These are phyloP conservation scores for Sapayoa aenigma DNA, from an alignment of 2,113 vertebrate species.

Conservation along the genomic window DNA sequence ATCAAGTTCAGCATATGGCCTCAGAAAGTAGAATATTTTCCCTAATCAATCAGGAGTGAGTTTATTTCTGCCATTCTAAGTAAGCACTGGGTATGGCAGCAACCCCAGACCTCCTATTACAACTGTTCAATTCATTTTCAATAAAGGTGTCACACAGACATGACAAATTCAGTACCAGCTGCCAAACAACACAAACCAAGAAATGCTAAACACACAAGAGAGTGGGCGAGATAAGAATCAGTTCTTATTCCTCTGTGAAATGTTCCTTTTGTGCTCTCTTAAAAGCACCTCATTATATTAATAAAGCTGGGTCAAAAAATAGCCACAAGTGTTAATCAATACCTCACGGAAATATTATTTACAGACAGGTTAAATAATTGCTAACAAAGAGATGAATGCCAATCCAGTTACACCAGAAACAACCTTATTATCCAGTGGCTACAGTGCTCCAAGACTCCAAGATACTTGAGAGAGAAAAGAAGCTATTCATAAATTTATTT, in stretches of 20 bases:
- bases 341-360: not conserved
- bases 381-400: not conserved
- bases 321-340: not conserved
- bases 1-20: not conserved
- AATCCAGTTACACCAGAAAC: not conserved
- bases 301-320: not conserved
- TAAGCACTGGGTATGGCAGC: not conserved
- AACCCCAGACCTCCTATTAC: not conserved
- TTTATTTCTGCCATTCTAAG: not conserved
- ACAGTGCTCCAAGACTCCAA: not conserved
- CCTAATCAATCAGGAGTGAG: not conserved
- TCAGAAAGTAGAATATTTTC: not conserved
- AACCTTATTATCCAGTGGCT: not conserved
- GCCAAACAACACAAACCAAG: not conserved
- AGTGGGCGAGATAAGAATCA: not conserved
- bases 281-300: not conserved
- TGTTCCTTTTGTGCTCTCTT: not conserved
- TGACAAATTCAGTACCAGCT: not conserved
- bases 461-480: not conserved
- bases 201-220: not conserved
- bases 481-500: not conserved
- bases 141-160: not conserved
- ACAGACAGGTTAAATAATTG: not conserved
- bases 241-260: not conserved
- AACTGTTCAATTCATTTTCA: not conserved